Conservation (phyloP, 1,140 invertebrate genomes). For the Heliothis virescens region DNA sequence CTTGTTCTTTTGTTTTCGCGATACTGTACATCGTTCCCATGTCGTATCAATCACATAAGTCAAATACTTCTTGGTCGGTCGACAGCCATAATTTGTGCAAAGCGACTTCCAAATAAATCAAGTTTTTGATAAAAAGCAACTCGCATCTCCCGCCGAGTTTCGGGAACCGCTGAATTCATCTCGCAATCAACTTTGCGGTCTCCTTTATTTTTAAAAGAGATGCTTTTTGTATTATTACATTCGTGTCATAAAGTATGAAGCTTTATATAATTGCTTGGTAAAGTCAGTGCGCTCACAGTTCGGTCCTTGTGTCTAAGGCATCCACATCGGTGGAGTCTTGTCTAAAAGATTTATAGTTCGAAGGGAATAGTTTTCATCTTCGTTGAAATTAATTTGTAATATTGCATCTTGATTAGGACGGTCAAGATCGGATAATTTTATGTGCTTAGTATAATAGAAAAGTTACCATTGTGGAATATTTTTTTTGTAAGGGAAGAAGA, state of each 20-base stretch:
- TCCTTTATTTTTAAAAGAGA: conserved; percentile 4
- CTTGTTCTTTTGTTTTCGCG: too few species aligned
- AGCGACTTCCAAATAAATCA: conserved; percentile 15
- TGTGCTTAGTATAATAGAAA: too few species aligned
- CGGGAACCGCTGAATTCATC: conserved; percentile 31
- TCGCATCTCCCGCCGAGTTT: conserved; percentile 28
- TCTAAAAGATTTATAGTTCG: too few species aligned
- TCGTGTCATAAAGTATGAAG: not conserved
- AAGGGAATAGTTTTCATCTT: too few species aligned
- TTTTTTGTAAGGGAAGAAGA: too few species aligned
- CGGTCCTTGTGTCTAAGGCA: not conserved
- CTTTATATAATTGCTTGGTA: conserved; percentile 17
- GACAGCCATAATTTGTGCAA: conserved; percentile 8
- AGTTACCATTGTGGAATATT: too few species aligned
- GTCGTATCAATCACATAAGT: conserved; percentile 14
- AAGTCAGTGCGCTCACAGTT: not conserved
- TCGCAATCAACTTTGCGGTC: not conserved
- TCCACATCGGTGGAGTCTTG: not conserved
- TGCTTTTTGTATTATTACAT: conserved; percentile 16
- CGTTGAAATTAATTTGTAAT: too few species aligned
- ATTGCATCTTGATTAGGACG: too few species aligned
- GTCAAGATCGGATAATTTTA: too few species aligned
- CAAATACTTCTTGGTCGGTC: not conserved
- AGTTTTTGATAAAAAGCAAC: conserved; percentile 4
- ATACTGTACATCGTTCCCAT: too few species aligned